Evolutionary conservation across 2,888 invertebrate species (phyloP).

Genomic region (Parasteatoda lunata): DNA sequence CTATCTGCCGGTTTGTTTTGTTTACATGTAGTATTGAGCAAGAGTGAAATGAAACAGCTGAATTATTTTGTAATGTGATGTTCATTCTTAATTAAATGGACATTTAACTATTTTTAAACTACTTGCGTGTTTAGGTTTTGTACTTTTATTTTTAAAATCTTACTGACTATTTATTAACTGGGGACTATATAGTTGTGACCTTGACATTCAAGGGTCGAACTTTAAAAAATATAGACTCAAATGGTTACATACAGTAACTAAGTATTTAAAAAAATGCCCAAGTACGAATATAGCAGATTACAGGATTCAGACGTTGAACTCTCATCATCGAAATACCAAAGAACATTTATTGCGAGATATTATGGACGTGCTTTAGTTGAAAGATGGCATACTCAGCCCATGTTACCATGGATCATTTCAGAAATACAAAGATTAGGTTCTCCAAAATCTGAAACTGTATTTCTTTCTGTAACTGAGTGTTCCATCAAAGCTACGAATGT

Average conservation of each 20-base stretch:
- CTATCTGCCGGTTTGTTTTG: no score
- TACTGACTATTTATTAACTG: no score
- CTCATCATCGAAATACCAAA: conserved; percentile 54
- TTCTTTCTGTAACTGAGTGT: conserved; percentile 57
- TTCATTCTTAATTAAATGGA: no score
- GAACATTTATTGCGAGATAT: conserved; percentile 66
- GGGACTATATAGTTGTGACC: conserved; percentile 39
- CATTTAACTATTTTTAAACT: no score
- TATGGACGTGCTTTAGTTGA: conserved; percentile 67
- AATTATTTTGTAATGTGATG: no score
- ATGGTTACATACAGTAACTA: not conserved
- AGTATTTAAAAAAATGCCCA: conserved; percentile 45
- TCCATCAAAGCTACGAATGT: conserved; percentile 62
- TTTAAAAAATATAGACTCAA: not conserved
- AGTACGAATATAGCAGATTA: conserved; percentile 46
- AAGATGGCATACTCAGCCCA: conserved; percentile 79
- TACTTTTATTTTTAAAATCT: no score
- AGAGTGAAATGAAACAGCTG: no score
- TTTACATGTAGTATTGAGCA: no score
- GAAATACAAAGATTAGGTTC: conserved; percentile 78
- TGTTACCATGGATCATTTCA: conserved; percentile 90
- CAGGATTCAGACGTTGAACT: conserved; percentile 60
- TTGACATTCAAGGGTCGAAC: conserved; percentile 64
- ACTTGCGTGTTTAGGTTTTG: no score
- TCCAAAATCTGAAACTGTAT: conserved; percentile 62